phyloP scores from a whole-genome alignment of 2,888 invertebrate species.

The Hydropsyche betteni region DNA sequence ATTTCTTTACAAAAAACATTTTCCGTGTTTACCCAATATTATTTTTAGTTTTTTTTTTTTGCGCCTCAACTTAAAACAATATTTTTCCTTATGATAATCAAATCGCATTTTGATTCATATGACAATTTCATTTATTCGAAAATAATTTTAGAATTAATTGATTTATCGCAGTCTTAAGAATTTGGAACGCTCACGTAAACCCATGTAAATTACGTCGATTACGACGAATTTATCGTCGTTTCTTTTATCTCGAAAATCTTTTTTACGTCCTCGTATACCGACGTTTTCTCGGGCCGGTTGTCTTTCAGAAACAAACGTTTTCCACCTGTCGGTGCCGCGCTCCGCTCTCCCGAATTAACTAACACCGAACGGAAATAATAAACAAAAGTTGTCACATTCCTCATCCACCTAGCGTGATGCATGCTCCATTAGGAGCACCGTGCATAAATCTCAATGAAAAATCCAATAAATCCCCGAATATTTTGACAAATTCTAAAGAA shows the following conservation, averaged over 20 bases:
- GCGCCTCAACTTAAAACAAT: neutral
- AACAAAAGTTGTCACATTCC: constrained; percentile 46
- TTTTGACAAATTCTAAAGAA: constrained; percentile 50
- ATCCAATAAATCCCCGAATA: constrained; percentile 47
- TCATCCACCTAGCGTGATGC: constrained; percentile 47
- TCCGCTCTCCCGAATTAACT: constrained; percentile 39
- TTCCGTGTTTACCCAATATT: too few species aligned
- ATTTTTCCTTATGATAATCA: too few species aligned
- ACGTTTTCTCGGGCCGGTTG: constrained; percentile 17
- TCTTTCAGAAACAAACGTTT: constrained; percentile 48
- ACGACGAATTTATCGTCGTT: constrained; percentile 36
- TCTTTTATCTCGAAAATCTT: constrained; percentile 8
- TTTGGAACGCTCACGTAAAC: neutral
- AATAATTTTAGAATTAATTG: constrained; percentile 1
- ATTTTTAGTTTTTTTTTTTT: neutral
- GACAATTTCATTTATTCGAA: too few species aligned
- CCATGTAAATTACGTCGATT: constrained; percentile 43
- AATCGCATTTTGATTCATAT: too few species aligned
- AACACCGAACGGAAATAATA: constrained; percentile 48
- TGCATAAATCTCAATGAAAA: constrained; percentile 46
- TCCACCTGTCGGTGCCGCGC: constrained; percentile 45
- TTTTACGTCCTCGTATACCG: neutral
- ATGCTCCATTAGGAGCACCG: constrained; percentile 46
- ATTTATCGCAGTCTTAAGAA: neutral
- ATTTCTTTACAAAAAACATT: too few species aligned